Conservation (phyloP, 2,888 invertebrate species). For the Parascotia fuliginaria region DNA sequence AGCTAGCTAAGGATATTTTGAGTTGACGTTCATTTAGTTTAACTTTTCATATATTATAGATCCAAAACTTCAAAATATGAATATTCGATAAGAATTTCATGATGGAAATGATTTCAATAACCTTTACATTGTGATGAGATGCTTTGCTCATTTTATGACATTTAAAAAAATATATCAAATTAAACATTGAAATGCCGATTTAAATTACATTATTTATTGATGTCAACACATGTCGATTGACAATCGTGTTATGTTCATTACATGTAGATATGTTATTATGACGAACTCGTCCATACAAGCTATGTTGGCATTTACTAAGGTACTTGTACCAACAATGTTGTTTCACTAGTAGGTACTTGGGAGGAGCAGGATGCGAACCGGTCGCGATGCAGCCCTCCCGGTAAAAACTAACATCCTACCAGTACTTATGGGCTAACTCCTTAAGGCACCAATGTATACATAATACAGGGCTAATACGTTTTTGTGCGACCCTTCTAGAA, state of each 20-base stretch:
- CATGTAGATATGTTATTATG: conserved; percentile 34
- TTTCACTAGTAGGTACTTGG: conserved; percentile 59
- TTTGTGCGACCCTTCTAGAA: conserved; percentile 13
- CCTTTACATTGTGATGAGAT: too few relatives aligned
- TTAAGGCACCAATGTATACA: conserved; percentile 24
- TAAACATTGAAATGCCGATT: background rate
- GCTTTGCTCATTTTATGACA: too few relatives aligned
- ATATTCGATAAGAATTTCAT: too few relatives aligned
- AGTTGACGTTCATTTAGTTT: too few relatives aligned
- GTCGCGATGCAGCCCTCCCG: conserved; percentile 55
- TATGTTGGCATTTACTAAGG: conserved; percentile 52
- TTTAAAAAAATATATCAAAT: background rate
- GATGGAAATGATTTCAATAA: too few relatives aligned
- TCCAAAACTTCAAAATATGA: too few relatives aligned
- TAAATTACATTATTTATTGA: background rate
- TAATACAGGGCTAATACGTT: conserved; percentile 14
- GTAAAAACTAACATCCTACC: conserved; percentile 64
- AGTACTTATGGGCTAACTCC: conserved; percentile 40
- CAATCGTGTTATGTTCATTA: conserved; percentile 17
- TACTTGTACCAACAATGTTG: conserved; percentile 60
- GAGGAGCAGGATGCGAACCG: conserved; percentile 74
- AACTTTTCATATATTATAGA: too few relatives aligned
- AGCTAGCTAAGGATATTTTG: too few relatives aligned
- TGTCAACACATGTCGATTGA: background rate
- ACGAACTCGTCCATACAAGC: conserved; percentile 27